These are phyloP conservation scores for Cheilosia impressa DNA, from an alignment of 2,888 invertebrate genomes.

Conservation along the genomic window DNA sequence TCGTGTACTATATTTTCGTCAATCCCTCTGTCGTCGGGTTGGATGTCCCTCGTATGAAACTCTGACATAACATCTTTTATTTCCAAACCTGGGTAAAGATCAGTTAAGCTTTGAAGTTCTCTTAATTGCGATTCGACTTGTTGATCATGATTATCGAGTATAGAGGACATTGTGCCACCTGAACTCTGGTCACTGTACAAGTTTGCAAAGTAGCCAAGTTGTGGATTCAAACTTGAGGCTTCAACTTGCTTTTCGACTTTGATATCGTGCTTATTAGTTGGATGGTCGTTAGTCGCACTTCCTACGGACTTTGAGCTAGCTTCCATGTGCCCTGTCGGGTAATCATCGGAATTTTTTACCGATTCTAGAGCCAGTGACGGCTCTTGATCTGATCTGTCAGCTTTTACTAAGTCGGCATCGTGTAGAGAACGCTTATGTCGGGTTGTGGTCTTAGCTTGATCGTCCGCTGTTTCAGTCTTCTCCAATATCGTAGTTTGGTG, in stretches of 20 bases:
- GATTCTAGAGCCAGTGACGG: too few species aligned
- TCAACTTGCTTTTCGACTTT: neutral
- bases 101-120: slow-evolving; percentile 35
- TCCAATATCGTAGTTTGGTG: neutral
- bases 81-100: slow-evolving; percentile 15
- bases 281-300: neutral
- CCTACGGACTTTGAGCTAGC: neutral
- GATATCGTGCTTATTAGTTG: neutral
- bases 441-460: neutral
- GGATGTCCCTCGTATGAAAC: slow-evolving; percentile 22
- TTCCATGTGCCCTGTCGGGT: neutral
- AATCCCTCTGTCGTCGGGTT: neutral
- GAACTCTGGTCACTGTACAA: neutral
- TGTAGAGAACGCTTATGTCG: slow-evolving; percentile 21
- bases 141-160: slow-evolving; percentile 17
- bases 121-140: slow-evolving; percentile 36
- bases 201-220: slow-evolving; percentile 14
- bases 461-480: neutral
- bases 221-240: neutral
- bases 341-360: neutral
- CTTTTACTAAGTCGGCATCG: neutral
- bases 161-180: neutral
- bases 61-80: slow-evolving; percentile 15
- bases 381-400: neutral
- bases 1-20: neutral